Base-by-base conservation (phyloP, 2,888 invertebrate genomes). In the Epinotia brunnichana region DNA sequence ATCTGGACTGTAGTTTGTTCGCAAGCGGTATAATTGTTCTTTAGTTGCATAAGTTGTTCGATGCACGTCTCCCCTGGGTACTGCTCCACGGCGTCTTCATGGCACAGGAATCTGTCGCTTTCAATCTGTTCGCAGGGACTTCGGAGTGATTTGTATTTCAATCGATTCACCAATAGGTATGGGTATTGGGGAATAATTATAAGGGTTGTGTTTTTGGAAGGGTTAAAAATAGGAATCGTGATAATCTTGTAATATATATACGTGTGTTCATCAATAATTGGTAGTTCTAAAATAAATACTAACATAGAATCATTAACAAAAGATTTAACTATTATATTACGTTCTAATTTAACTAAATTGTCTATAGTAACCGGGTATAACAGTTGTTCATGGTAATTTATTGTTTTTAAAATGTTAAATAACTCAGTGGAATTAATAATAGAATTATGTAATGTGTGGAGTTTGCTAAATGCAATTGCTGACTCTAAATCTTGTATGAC, bases 381-480 rank as follows among this genome's bases (percentile, higher is more conserved):
- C 7, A 35, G 35, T 9, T 35, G 35, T 9, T 35, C 35, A 35
- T 35, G 35, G 35, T 35, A 35, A 35, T 2, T 35, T 35, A 35
- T 35, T 35, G 35, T 35, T 35, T 9, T 35, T 35, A 35, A 35
- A 9, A 35, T 35, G 9, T 35, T 35, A 35, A 35, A 35, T 35
- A 35, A 9, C 35, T 35, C 29, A 7, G 29, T 29, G 7, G 29
- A 29, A 7, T 29, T 29, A 29, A 29, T 29, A 35, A 35, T 35
- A 35, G 35, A 35, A 35, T 35, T 7, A 35, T 35, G 35, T 35
- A 53, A 53, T 17, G 17, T 53, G 53, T 53, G 53, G 13, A 70
- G 24, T 70, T 56, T 35, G 64, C 64, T 63, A 70, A 70, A 56
- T 57, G 53, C 53, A 17, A 53, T 53, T n/a, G 53, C 53, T 17